phyloP scores from a whole-genome alignment of 2,888 invertebrate species.

The Clusia tigrina region DNA sequence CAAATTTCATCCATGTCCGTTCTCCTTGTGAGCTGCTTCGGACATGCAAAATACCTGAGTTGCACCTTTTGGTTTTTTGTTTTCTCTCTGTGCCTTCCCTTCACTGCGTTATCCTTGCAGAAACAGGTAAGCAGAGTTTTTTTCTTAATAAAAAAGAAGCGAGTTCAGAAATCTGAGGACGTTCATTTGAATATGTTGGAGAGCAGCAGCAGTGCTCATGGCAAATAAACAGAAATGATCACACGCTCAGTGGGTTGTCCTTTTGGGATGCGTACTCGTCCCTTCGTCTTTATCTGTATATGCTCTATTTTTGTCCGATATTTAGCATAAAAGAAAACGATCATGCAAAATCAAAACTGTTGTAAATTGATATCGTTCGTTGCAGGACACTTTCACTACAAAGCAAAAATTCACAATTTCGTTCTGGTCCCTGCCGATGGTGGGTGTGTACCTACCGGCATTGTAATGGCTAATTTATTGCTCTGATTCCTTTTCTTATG shows the following conservation, averaged over 20 bases:
- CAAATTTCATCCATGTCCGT: constrained; percentile 22
- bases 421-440: constrained; percentile 21
- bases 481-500: neutral
- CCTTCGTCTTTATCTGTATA: neutral
- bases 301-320: neutral
- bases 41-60: constrained; percentile 44
- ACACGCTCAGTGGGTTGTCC: constrained; percentile 50
- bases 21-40: constrained; percentile 29
- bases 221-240: constrained; percentile 47
- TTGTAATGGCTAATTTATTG: constrained; percentile 3
- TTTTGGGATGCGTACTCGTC: constrained; percentile 22
- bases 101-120: neutral
- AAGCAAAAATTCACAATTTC: constrained; percentile 45
- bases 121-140: constrained; percentile 36
- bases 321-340: neutral
- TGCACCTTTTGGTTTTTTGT: constrained; percentile 15
- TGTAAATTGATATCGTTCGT: no score
- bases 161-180: neutral
- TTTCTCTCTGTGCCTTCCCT: neutral
- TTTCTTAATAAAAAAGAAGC: neutral
- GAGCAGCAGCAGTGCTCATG: constrained; percentile 49
- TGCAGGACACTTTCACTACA: no score
- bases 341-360: constrained; percentile 44
- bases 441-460: constrained; percentile 39
- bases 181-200: constrained; percentile 28